These are phyloP conservation scores for Cryptops parisi DNA, from an alignment of 2,888 invertebrate species.

Conservation along the genomic window DNA sequence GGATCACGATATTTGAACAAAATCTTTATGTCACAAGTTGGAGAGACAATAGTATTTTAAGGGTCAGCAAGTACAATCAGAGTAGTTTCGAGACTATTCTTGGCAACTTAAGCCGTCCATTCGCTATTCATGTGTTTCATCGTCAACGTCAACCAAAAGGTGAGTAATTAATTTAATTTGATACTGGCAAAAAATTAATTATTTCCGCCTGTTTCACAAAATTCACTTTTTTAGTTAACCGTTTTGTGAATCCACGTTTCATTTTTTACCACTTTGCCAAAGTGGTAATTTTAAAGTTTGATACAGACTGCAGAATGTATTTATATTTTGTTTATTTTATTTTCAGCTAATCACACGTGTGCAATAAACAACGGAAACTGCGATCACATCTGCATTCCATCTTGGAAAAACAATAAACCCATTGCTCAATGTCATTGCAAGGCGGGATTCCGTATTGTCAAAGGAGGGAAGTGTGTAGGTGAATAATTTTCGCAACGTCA, in stretches of 20 bases:
- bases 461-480: conserved; percentile 47
- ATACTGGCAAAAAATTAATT: too few species aligned
- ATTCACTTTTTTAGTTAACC: not conserved
- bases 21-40: conserved; percentile 57
- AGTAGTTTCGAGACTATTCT: conserved; percentile 34
- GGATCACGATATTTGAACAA: conserved; percentile 57
- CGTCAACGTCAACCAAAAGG: conserved; percentile 59
- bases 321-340: not conserved
- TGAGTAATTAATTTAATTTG: conserved; percentile 28
- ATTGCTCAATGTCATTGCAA: conserved; percentile 53
- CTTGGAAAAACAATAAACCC: conserved; percentile 40
- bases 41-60: conserved; percentile 47
- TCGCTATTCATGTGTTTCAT: conserved; percentile 56
- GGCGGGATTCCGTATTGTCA: conserved; percentile 49
- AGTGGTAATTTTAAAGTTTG: too few species aligned
- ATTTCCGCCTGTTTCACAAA: too few species aligned
- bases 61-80: conserved; percentile 43
- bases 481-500: conserved; percentile 23
- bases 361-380: conserved; percentile 47
- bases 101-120: conserved; percentile 42
- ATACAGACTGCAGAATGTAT: too few species aligned
- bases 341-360: conserved; percentile 51
- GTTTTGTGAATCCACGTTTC: not conserved
- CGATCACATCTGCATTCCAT: conserved; percentile 58
- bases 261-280: not conserved